Evolutionary conservation across 2,113 vertebrate species (phyloP).

Genomic region (Nannospalax galili): DNA sequence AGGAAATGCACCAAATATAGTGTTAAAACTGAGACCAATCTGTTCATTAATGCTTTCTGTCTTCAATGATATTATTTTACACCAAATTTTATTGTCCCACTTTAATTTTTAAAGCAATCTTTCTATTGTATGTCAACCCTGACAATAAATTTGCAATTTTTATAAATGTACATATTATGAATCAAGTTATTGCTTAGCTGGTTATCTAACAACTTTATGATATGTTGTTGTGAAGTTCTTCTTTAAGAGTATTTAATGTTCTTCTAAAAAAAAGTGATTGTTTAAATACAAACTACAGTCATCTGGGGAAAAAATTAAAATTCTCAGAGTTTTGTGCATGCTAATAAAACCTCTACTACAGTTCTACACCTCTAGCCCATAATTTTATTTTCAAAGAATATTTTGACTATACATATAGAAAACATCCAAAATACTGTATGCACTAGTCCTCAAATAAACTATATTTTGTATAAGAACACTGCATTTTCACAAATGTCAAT

Average conservation of each 20-base stretch:
- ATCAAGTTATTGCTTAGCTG: not conserved
- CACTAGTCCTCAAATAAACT: not conserved
- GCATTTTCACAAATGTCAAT: not conserved
- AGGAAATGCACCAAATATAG: not conserved
- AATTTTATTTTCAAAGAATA: constrained; percentile 15
- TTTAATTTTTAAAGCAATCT: constrained; percentile 4
- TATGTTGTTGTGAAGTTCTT: not conserved
- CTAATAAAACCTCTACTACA: not conserved
- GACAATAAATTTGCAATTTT: not conserved
- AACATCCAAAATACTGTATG: not conserved
- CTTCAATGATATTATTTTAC: not conserved
- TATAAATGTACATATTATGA: not conserved
- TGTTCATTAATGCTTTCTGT: not conserved
- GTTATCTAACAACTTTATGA: not conserved
- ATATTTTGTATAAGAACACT: not conserved
- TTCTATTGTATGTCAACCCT: not conserved
- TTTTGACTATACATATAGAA: not conserved
- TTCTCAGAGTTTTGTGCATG: not conserved
- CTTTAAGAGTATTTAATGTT: not conserved
- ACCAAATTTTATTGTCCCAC: not conserved
- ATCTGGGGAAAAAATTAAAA: not conserved
- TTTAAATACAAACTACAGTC: not conserved
- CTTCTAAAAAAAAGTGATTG: not conserved
- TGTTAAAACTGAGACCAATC: not conserved
- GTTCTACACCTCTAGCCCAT: not conserved